phyloP scores from a whole-genome alignment of 2,113 vertebrate species.

The Podilymbus podiceps region DNA sequence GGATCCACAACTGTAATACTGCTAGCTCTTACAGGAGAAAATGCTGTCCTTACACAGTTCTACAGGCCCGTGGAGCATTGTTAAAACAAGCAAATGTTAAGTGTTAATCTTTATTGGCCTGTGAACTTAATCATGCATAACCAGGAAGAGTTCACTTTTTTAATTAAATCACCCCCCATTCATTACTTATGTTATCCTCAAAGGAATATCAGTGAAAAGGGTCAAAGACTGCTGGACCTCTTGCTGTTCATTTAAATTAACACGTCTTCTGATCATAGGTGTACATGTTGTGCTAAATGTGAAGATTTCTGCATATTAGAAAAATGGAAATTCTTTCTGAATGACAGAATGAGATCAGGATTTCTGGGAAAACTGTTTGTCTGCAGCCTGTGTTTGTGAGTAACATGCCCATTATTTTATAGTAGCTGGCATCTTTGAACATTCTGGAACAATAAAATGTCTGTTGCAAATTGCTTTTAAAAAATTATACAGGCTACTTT shows the following conservation, averaged over 20 bases:
- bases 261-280: not conserved
- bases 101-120: conserved; percentile 69
- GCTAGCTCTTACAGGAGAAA: not conserved
- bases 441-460: conserved; percentile 12
- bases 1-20: not conserved
- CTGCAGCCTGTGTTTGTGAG: not conserved
- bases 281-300: not conserved
- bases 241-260: conserved; percentile 49
- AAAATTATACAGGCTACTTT: conserved; percentile 26
- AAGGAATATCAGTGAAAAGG: conserved; percentile 38
- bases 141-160: conserved; percentile 63
- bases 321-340: not conserved
- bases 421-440: conserved; percentile 1
- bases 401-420: not conserved
- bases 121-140: conserved; percentile 68
- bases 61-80: conserved; percentile 27
- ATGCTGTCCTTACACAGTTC: conserved; percentile 4
- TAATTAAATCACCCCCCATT: conserved; percentile 65
- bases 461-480: conserved; percentile 21
- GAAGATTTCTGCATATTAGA: not conserved
- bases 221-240: conserved; percentile 25
- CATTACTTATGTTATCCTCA: conserved; percentile 68
- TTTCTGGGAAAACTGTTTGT: not conserved
- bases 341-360: not conserved
- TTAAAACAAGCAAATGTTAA: conserved; percentile 65